phyloP scores from a whole-genome alignment of 2,797 vertebrate genomes.

The Pristis pectinata region DNA sequence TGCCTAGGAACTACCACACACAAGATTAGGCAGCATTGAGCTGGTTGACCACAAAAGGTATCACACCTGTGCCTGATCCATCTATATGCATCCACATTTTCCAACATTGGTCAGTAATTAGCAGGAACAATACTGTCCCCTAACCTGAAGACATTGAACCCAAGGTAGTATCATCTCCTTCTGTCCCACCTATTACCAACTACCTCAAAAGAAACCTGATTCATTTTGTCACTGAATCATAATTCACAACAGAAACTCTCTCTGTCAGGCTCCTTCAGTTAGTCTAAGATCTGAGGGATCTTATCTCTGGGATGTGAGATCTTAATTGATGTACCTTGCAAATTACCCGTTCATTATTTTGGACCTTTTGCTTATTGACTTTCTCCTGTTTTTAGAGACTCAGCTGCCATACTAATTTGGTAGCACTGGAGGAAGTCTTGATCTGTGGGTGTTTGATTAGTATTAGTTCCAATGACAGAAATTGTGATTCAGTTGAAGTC shows the following conservation, averaged over 20 bases:
- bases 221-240: background rate
- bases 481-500: background rate
- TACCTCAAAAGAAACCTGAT: too few relatives aligned
- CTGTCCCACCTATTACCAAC: background rate
- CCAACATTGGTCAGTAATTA: background rate
- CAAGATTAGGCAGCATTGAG: background rate
- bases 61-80: background rate
- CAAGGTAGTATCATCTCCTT: too few relatives aligned
- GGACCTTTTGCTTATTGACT: background rate
- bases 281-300: background rate
- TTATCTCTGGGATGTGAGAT: background rate
- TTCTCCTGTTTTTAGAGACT: background rate
- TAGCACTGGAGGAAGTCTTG: background rate
- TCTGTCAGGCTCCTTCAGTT: background rate
- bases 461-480: background rate
- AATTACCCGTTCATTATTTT: background rate
- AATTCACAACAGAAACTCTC: too few relatives aligned
- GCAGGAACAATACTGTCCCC: background rate
- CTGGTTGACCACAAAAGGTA: background rate
- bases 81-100: background rate
- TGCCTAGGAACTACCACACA: background rate
- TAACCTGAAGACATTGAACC: too few relatives aligned
- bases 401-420: too few relatives aligned
- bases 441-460: background rate
- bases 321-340: background rate